phyloP scores from a whole-genome alignment of 2,888 invertebrate genomes.

The Leucozona laternaria region DNA sequence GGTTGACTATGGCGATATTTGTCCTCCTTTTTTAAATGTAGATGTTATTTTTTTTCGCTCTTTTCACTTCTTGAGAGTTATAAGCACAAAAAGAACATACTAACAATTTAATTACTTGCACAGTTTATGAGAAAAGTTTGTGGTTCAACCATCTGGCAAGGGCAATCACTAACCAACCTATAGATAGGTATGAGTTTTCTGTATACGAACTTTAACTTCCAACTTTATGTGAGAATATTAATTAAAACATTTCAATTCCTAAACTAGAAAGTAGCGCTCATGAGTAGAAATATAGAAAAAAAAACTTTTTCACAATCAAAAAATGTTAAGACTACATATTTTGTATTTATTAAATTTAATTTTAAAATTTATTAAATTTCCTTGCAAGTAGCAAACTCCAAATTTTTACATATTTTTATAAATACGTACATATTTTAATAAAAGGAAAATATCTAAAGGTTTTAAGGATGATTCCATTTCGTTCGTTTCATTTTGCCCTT shows the following conservation, averaged over 20 bases:
- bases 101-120: conserved; percentile 2
- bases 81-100: not conserved
- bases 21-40: not conserved
- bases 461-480: conserved; percentile 1
- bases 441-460: no score
- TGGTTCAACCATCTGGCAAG: conserved; percentile 16
- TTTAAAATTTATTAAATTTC: not conserved
- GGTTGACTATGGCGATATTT: no score
- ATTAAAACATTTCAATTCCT: not conserved
- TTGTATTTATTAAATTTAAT: no score
- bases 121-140: conserved; percentile 25
- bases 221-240: not conserved
- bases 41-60: not conserved
- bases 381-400: not conserved
- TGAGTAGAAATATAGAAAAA: not conserved
- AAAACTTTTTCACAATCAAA: not conserved
- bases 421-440: no score
- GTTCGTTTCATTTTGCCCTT: not conserved
- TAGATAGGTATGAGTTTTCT: not conserved
- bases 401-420: no score
- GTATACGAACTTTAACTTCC: not conserved
- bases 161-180: not conserved
- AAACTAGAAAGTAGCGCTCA: not conserved
- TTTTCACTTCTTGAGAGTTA: not conserved
- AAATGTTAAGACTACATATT: not conserved